Evolutionary conservation across 2,797 vertebrate genomes (phyloP).

Genomic region (Vireo griseus): DNA sequence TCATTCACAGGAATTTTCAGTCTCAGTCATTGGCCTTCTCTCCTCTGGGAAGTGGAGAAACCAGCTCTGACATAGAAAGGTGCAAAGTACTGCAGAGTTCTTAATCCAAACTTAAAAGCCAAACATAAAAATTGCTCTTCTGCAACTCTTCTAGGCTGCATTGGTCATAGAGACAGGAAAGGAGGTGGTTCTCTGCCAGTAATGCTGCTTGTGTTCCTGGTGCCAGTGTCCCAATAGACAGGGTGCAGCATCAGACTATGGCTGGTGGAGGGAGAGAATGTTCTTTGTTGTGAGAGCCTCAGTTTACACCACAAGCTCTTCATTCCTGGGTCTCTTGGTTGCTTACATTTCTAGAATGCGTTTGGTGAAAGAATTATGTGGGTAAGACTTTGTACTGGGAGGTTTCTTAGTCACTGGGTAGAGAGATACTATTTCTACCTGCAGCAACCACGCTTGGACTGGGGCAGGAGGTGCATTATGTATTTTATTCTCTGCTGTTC

Average conservation of each 20-base stretch:
- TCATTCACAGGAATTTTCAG: not conserved
- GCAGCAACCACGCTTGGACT: not conserved
- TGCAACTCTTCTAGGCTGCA: not conserved
- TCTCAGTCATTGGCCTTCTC: not conserved
- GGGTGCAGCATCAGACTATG: not conserved
- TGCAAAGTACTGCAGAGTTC: not conserved
- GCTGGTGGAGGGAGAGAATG: not conserved
- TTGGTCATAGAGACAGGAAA: not conserved
- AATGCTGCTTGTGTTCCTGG: not conserved
- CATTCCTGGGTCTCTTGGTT: not conserved
- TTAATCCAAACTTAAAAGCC: not conserved
- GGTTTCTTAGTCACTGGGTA: not conserved
- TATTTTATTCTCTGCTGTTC: not conserved
- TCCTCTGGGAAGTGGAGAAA: not conserved
- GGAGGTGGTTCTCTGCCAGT: not conserved
- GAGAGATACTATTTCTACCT: not conserved
- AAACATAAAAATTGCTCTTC: not conserved
- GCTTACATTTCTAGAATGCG: not conserved
- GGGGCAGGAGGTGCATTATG: not conserved
- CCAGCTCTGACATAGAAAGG: not conserved
- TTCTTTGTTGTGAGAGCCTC: not conserved
- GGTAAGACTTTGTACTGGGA: not conserved
- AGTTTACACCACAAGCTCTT: not conserved
- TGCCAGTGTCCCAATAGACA: not conserved
- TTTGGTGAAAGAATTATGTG: not conserved